A percentile compares a stretch with the other conserved stretches of the same genome.
Conservation (phyloP, 1,140 invertebrate genomes). For the Drosophila eugracilis region DNA sequence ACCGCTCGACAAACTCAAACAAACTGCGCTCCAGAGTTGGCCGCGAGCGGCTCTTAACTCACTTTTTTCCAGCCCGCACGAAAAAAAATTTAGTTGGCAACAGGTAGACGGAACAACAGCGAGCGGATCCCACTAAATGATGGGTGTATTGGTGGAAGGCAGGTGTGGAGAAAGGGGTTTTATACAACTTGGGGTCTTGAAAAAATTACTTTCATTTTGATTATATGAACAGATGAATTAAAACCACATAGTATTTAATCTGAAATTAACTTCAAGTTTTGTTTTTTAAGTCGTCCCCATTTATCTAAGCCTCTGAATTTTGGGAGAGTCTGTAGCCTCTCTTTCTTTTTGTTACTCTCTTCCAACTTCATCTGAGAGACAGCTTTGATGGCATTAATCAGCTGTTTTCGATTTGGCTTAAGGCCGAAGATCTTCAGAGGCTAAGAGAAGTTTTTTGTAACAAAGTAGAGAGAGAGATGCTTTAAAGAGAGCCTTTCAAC, state of each 20-base stretch:
- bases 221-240: no score
- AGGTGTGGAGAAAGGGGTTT: neutral
- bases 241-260: no score
- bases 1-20: conserved; percentile 65
- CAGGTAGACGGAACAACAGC: conserved; percentile 52
- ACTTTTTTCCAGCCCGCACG: conserved; percentile 37
- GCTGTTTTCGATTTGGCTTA: conserved; percentile 33
- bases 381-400: conserved; percentile 31
- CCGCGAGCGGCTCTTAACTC: conserved; percentile 67
- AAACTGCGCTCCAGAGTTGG: conserved; percentile 70
- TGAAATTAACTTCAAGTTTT: neutral
- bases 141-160: neutral
- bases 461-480: neutral
- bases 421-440: conserved; percentile 8
- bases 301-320: conserved; percentile 5
- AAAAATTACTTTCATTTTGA: neutral
- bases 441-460: neutral
- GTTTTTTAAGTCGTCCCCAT: neutral
- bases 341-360: conserved; percentile 11
- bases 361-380: conserved; percentile 14
- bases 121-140: conserved; percentile 7
- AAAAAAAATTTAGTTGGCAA: conserved; percentile 67
- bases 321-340: neutral
- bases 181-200: neutral
- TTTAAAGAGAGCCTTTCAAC: neutral